Evolutionary conservation across 2,888 invertebrate species (phyloP), one percentile per base, ranked within the genome.

Genomic region (Heliconius ismenius): DNA sequence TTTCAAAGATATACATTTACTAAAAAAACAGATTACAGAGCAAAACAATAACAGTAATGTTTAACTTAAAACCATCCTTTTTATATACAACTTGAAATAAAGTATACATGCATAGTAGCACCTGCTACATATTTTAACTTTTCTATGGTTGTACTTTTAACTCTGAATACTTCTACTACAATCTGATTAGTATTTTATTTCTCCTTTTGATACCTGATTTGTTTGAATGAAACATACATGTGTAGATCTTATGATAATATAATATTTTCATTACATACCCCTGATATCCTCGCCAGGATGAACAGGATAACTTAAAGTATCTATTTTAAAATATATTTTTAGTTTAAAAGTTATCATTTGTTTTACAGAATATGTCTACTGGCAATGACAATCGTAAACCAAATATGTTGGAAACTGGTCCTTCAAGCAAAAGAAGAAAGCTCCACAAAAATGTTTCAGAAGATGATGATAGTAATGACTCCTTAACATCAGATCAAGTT

Each of bases 391-490:
- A 84, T 77, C 81, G 86, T 67, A 85, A 90, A 82, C 85, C 84
- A 54, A 70, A 70, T 36, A 68, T 81, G 67, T 83, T 81, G 58
- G 80, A 83, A 39, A 81, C 81, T 7, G 83, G 79, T 9, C 84
- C 79, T 70, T 77, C 78, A 67, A 81, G 76, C 67, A 89, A 86
- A 83, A 79, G 82, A 60, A 86, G 84, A 68, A 91, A 87, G 76
- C 85, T 85, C 0, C 86, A 86, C 75, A 90, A 86, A 81, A 86
- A 85, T 1, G 73, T 84, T 0, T 88, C 89, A 0, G 92, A 92
- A 1, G 90, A 91, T 43, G 92, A 92, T 58, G 90, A 90, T 65
- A 91, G 90, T 79, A 87, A 87, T 32, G 89, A 90, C 60, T 90
- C 90, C 9, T 78, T 83, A 2, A 76, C 81, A 7, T 85, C 87